These are phyloP conservation scores for Venustaconcha ellipsiformis DNA, from an alignment of 1,140 invertebrate species.

Conservation along the genomic window DNA sequence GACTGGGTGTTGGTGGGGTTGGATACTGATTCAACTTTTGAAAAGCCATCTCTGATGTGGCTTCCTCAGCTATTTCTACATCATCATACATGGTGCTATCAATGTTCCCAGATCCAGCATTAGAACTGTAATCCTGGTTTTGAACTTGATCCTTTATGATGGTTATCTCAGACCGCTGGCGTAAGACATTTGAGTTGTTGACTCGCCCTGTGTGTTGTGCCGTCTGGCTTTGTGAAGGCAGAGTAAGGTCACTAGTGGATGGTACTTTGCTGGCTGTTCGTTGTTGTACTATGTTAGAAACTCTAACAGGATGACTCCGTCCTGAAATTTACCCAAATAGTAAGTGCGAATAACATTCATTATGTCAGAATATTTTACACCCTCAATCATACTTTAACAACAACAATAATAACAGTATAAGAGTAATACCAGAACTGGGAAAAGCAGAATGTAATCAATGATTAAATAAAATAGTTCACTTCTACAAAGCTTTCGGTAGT, in stretches of 20 bases:
- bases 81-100: constrained; percentile 10
- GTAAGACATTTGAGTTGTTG: not conserved
- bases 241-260: not conserved
- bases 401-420: no score
- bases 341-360: not conserved
- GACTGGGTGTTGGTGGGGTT: constrained; percentile 72
- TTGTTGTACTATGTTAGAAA: not conserved
- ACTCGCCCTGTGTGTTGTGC: not conserved
- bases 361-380: not conserved
- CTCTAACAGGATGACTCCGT: constrained; percentile 53
- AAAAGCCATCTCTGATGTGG: constrained; percentile 76
- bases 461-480: no score
- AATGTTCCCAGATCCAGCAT: constrained; percentile 13
- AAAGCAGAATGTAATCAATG: no score
- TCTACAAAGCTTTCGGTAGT: no score
- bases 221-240: not conserved
- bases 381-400: no score
- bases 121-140: not conserved
- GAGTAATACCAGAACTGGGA: no score
- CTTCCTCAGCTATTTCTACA: constrained; percentile 57
- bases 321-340: constrained; percentile 33
- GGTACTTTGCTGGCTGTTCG: not conserved
- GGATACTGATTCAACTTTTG: constrained; percentile 71
- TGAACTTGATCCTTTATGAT: not conserved
- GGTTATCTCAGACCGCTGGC: not conserved